phyloP scores from a whole-genome alignment of 2,888 invertebrate species.

The Marasmarcha lunaedactyla region DNA sequence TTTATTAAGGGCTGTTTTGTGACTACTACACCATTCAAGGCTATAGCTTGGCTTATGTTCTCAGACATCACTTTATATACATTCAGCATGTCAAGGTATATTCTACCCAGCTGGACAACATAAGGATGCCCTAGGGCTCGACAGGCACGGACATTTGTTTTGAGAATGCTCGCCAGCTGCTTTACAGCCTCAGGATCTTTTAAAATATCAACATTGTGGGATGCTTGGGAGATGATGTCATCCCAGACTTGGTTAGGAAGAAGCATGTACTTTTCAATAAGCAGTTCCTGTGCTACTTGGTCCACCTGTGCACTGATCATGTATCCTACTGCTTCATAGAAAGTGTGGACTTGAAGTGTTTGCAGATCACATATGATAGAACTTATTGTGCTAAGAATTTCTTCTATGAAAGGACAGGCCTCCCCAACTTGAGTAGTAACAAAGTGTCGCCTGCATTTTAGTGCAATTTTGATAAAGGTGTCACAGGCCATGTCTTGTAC shows the following conservation, averaged over 20 bases:
- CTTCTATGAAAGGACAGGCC: constrained; percentile 97
- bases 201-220: constrained; percentile 95
- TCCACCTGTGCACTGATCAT: constrained; percentile 98
- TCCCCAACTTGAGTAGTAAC: constrained; percentile 97
- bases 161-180: constrained; percentile 96
- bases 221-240: constrained; percentile 96
- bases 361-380: constrained; percentile 99
- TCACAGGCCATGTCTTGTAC: constrained; percentile 99
- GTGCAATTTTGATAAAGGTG: constrained; percentile 99
- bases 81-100: constrained; percentile 99
- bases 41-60: constrained; percentile 94
- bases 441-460: constrained; percentile 98
- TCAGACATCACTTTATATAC: constrained; percentile 98
- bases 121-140: constrained; percentile 97
- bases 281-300: constrained; percentile 88
- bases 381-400: constrained; percentile 95
- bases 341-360: constrained; percentile 98
- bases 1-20: constrained; percentile 98
- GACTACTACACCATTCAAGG: constrained; percentile 94
- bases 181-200: constrained; percentile 97
- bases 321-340: constrained; percentile 99
- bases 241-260: constrained; percentile 99
- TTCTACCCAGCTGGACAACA: constrained; percentile 93
- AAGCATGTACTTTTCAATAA: constrained; percentile 98
- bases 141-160: constrained; percentile 99